Base-by-base conservation (phyloP, 2,113 vertebrate genomes). In the Anseranas semipalmata region DNA sequence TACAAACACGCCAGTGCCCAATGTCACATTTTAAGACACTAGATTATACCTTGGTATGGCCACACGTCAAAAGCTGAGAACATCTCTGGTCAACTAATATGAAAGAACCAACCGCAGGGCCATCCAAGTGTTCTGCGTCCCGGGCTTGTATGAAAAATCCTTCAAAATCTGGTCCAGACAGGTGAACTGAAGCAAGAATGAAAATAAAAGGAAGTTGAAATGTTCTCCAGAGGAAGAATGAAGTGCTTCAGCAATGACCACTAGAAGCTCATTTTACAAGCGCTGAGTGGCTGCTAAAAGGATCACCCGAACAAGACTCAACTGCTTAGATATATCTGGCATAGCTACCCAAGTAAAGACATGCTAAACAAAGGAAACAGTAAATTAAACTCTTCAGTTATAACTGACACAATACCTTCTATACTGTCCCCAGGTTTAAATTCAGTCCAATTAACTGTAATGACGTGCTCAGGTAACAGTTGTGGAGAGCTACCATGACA, bases 111-210 rank as follows among this genome's bases (percentile, higher is more conserved):
- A 98, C 17, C 14, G 98, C 94, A 66, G 95, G 74, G 15, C 94
- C 87, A 18, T 67, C 85, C 71, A 96, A 70, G 41, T 97, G 79
- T 6, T 94, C 96, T 35, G 98, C 97, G 77, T 99, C 75, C 16
- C 98, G 96, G 22, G 98, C 98, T 97, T 99, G 98, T 15, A 99
- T 67, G 32, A 99, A 98, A 86, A 99, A 99, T 20, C 99, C 99
- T 92, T 88, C 96, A 96, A 99, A 99, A 22, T 84, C 68, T 12
- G 91, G 95, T n/a, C 97, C 98, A 76, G 97, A 98, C 78, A 99
- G 76, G 33, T 89, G 97, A 62, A 99, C 99, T 99, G 93, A 59
- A 77, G 90, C 48, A 91, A 83, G 90, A 52, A 89, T 6, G 28
- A 86, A 74, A 81, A 75, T 6, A 45, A 73, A 85, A 74, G 6